Evolutionary conservation across 2,113 vertebrate species (phyloP), one percentile per base, ranked within the genome.

Genomic region (Forbesichthys agassizii): DNA sequence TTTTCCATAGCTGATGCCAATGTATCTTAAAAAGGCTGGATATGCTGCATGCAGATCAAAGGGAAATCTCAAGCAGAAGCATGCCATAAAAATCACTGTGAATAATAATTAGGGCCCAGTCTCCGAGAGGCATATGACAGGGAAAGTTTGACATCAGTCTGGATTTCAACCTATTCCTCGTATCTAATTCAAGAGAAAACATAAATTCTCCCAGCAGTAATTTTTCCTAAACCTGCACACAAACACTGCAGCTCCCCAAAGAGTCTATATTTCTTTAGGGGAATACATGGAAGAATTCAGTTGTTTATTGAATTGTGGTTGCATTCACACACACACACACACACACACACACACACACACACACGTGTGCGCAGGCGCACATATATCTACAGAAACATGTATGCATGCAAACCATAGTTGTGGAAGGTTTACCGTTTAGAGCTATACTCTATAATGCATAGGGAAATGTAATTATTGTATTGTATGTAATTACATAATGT

Each of bases 31-130:
- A 69, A 58, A 54, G 63, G 58, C 60, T 51, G 75, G 53, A 60
- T 14, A 67, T 69, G 73, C 58, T 68, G 64, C 7, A 20, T 14
- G 16, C 74, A 78, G 79, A 80, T 86, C 79, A 81, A 77, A 80
- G 74, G 84, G 87, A 86, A 89, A 86, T 79, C 76, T 14, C 78
- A 69, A 80, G 80, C 66, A 82, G 51, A 78, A 70, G 68, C 58
- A 75, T 68, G 67, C 68, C 61, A 42, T 66, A 64, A 68, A 73
- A 72, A 64, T 64, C 16, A 76, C 58, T 62, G 64, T 16, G 65
- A 84, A 78, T 63, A 80, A 69, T 36, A 61, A 77, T 71, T 71
- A 81, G 61, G 73, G 69, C 46, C n/a, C 51, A 83, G 73, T 16
- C 53, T 66, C 68, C 27, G 67, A 54, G 27, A 78, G 68, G 65